A percentile compares a stretch with the other conserved stretches of the same genome.
phyloP scores from a whole-genome alignment of 1,140 invertebrate species.

The Parapsyche elsis region DNA sequence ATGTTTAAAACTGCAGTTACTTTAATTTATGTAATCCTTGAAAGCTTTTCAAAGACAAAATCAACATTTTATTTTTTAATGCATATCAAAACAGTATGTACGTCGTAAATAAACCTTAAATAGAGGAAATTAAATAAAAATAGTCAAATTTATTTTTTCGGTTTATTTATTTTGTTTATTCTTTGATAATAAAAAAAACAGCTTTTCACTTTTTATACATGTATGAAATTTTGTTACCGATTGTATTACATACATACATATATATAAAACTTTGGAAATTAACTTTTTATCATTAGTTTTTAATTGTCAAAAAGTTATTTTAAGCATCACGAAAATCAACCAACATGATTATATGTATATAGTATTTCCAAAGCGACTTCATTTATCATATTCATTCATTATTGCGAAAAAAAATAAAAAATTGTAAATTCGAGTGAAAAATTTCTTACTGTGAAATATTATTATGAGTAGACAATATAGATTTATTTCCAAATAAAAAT shows the following conservation, averaged over 20 bases:
- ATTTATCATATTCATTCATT: slow-evolving; percentile 11
- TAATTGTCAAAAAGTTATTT: neutral
- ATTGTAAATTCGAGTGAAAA: slow-evolving; percentile 27
- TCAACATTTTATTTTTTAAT: too few species aligned
- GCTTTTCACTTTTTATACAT: too few species aligned
- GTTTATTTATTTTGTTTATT: too few species aligned
- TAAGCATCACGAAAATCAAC: neutral
- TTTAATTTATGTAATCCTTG: too few species aligned
- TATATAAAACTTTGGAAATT: neutral
- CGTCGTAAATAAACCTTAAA: too few species aligned
- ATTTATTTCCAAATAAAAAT: slow-evolving; percentile 48
- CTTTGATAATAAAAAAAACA: too few species aligned
- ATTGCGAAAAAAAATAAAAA: slow-evolving; percentile 17
- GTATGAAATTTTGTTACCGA: too few species aligned
- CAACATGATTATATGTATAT: neutral
- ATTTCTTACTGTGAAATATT: slow-evolving; percentile 32
- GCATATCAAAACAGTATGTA: too few species aligned
- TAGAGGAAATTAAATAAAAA: too few species aligned
- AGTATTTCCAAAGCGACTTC: slow-evolving; percentile 2
- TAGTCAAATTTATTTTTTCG: too few species aligned
- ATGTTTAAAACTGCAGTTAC: too few species aligned
- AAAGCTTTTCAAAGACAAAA: too few species aligned
- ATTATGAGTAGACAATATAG: slow-evolving; percentile 55
- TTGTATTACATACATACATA: neutral
- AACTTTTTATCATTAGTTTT: neutral